phyloP scores from a whole-genome alignment of 1,140 invertebrate species.

The Leptinotarsa lineolata region DNA sequence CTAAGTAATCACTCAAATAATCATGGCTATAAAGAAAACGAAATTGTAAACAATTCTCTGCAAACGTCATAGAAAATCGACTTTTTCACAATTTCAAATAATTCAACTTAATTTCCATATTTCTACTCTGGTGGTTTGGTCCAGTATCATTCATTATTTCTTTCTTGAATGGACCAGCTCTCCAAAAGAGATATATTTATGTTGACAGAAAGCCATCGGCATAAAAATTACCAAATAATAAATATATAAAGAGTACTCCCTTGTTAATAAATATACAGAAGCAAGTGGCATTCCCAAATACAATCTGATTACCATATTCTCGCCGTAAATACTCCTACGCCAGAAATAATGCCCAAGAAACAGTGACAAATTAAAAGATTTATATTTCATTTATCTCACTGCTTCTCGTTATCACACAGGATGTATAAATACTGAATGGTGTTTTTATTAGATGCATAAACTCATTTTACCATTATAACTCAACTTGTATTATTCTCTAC shows the following conservation, averaged over 20 bases:
- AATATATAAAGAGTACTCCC: slow-evolving; percentile 32
- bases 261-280: slow-evolving; percentile 37
- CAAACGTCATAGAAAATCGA: no score
- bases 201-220: slow-evolving; percentile 43
- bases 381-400: slow-evolving; percentile 33
- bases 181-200: slow-evolving; percentile 39
- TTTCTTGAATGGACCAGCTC: not conserved
- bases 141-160: not conserved
- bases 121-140: no score
- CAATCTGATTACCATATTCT: slow-evolving; percentile 35
- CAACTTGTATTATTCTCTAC: no score
- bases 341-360: slow-evolving; percentile 29
- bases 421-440: slow-evolving; percentile 30
- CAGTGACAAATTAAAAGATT: slow-evolving; percentile 40
- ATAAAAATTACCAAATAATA: slow-evolving; percentile 48
- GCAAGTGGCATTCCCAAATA: slow-evolving; percentile 33
- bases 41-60: not conserved
- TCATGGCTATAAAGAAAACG: not conserved
- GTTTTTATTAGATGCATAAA: slow-evolving; percentile 1
- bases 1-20: not conserved
- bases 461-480: not conserved
- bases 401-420: slow-evolving; percentile 27
- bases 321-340: slow-evolving; percentile 36
- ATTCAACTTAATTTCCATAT: no score
- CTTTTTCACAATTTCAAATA: no score